Conservation (phyloP, 2,888 invertebrate species). For the Agriopis marginaria region DNA sequence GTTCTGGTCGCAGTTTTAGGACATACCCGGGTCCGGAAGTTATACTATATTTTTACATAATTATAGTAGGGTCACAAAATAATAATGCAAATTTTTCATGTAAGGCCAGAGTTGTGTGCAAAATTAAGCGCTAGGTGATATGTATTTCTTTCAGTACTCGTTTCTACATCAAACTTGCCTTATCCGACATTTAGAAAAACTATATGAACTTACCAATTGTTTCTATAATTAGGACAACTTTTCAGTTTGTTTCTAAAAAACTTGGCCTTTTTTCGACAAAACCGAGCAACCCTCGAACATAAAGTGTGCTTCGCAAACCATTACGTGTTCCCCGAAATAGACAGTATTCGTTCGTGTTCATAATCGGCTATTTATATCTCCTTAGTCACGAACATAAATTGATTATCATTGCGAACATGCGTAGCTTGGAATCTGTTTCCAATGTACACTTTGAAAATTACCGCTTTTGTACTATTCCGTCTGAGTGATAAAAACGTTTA, state of each 20-base stretch:
- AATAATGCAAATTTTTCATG: too few relatives aligned
- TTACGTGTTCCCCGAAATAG: conserved; percentile 41
- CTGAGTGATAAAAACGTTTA: background rate
- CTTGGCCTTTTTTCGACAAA: background rate
- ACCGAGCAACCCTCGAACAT: conserved; percentile 14
- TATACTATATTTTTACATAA: too few relatives aligned
- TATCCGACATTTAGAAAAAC: too few relatives aligned
- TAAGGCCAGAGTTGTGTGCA: too few relatives aligned
- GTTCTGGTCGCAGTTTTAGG: too few relatives aligned
- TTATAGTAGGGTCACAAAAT: too few relatives aligned
- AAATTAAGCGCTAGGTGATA: too few relatives aligned
- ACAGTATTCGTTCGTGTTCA: conserved; percentile 45
- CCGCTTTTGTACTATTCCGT: background rate
- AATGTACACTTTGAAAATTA: background rate
- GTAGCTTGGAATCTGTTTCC: conserved; percentile 32
- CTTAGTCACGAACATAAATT: conserved; percentile 50
- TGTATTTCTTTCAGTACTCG: too few relatives aligned
- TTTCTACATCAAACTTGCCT: too few relatives aligned
- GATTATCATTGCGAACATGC: conserved; percentile 48
- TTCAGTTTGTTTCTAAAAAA: background rate
- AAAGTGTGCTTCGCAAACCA: conserved; percentile 33
- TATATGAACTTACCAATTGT: too few relatives aligned
- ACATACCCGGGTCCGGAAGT: too few relatives aligned
- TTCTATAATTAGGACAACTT: background rate
- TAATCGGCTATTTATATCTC: conserved; percentile 48